phyloP scores from a whole-genome alignment of 2,888 invertebrate genomes.

The Sabatieria punctata region DNA sequence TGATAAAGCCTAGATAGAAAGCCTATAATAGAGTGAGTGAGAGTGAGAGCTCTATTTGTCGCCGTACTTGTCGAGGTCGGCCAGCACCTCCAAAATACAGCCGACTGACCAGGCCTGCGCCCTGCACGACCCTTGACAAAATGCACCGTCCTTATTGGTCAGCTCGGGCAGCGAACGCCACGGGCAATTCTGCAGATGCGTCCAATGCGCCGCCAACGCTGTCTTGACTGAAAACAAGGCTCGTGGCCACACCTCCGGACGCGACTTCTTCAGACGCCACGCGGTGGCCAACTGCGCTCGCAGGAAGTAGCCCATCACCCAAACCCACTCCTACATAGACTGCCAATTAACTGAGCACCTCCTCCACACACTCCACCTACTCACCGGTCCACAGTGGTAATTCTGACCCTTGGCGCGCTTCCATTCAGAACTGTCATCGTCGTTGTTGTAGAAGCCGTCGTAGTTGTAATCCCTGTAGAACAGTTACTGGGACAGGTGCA shows the following conservation, averaged over 20 bases:
- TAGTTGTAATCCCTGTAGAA: conserved; percentile 68
- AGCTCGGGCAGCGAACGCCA: conserved; percentile 94
- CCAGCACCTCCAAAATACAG: conserved; percentile 59
- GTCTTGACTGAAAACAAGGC: conserved; percentile 40
- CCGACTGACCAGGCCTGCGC: conserved; percentile 94
- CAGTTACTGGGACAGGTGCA: no score
- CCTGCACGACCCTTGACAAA: conserved; percentile 68
- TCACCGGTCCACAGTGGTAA: conserved; percentile 91
- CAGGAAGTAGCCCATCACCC: conserved; percentile 84
- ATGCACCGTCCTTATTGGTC: conserved; percentile 64
- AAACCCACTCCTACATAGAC: conserved; percentile 69
- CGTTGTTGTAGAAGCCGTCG: conserved; percentile 76
- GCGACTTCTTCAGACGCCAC: conserved; percentile 37
- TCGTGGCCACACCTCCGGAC: conserved; percentile 16
- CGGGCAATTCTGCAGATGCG: conserved; percentile 49
- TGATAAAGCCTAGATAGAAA: no score
- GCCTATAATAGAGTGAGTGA: no score
- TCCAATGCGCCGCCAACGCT: conserved; percentile 53
- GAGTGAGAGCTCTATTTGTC: no score
- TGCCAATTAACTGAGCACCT: neutral
- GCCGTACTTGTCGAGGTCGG: conserved; percentile 26
- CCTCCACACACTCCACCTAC: conserved; percentile 34
- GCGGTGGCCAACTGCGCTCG: conserved; percentile 71
- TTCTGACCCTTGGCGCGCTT: conserved; percentile 82
- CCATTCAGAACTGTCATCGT: conserved; percentile 62